Evolutionary conservation across 2,113 vertebrate genomes (phyloP), one percentile per base, ranked within the genome.

Genomic region (Pampusana beccarii): DNA sequence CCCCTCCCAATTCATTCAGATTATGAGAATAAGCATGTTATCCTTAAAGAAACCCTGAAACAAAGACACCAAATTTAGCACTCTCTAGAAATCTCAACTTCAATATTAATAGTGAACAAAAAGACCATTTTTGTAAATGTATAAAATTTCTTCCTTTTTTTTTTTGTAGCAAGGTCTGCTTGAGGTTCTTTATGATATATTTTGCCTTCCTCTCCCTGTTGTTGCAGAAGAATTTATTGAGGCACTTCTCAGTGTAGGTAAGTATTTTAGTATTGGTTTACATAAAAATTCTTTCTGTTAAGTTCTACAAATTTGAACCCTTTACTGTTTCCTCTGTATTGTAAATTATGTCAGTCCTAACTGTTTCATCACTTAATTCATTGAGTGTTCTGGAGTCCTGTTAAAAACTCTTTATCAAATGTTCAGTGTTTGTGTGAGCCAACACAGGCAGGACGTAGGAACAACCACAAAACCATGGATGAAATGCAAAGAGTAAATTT

Each of bases 151-250:
- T 62, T 1, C 36, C 58, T 54, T 57, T 38, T 66, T 80, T 40
- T 80, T 95, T 62, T 95, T 96, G 21, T 96, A 99, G 99, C 98
- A 98, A 97, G 99, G 99, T 85, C 97, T 99, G 66, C 98, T 99
- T 95, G 99, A 99, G 96, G 99, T 99, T 90, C 98, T 99, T 60
- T 99, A 99, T 93, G 99, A 99, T 90, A 99, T 99, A 96, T 99
- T 99, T 98, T 98, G 99, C 80, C 99, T 99, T 93, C 99, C 99
- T 95, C 97, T 99, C 67, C 99, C 99, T 93, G 98, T 99, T 82
- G 98, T 98, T 60, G 99, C 99, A 58, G 98, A 99, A 95, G 99
- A 99, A 93, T 99, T 99, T 96, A 99, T 98, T 60, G 99, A 99
- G 97, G 99, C 98, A 86, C 98, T 99, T 94, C 98, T 99, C 74